Base-by-base conservation (phyloP, 2,888 invertebrate species). In the Platerodrilus igneus region DNA sequence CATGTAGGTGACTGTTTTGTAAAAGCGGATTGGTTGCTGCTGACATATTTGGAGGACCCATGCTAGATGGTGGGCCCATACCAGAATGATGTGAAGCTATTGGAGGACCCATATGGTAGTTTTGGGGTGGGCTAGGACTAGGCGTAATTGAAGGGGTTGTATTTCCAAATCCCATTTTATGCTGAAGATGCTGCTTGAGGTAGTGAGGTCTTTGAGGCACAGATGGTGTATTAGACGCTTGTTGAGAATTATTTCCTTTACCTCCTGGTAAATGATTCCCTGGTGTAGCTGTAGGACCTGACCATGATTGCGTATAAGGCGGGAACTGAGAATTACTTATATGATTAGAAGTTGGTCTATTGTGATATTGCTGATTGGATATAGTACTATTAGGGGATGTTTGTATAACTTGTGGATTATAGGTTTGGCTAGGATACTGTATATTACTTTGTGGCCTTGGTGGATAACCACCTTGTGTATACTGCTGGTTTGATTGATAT, bases 181-280 rank as follows among this genome's bases (percentile, higher is more conserved):
- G 81, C 71, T 82, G 76, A 44, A 78, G 69, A 67, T 82, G 81
- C 64, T 81, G 80, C 62, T 81, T 81, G 64, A 81, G 72, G 73
- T 81, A 81, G 67, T 77, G 77, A 36, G 78, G 70, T 45, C 76
- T 78, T 51, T 77, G 66, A 31, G 72, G 69, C 20, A 73, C 70
- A 34, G 72, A 68, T 17, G 75, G 73, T 28, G 74, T 74, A 27
- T 72, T 72, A 22, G 74, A 67, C 55, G 62, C 58, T 47, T 59
- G 63, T 7, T 62, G 56, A 41, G 61, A 59, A 31, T 58, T 60
- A 34, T 53, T 58, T 58, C 59, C 62, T 46, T 62, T 64, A 26
- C 60, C 63, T 27, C 41, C 45, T n/a, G 51, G 46, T 39, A 54
- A 46, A 41, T 51, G 56, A 37, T 54, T 53, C 22, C 58, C 52